Conservation (phyloP, 2,113 vertebrate species). For the Stomatorhinus ivindoensis region DNA sequence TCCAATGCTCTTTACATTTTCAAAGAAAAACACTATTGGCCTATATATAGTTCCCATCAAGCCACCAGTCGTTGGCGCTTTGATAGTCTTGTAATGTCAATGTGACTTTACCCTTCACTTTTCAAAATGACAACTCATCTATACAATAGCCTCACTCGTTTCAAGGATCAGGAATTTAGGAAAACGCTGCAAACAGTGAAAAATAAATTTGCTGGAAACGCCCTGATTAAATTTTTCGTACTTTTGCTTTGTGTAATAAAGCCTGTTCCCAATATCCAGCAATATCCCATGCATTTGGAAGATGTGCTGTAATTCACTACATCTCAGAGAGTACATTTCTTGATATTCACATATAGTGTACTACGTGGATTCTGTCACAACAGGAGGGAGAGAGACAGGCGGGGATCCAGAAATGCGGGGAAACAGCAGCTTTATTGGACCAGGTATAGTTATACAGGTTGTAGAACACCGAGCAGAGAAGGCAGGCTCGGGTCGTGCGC, state of each 20-base stretch:
- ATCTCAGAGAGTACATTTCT: background rate
- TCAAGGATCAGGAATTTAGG: background rate
- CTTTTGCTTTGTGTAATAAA: background rate
- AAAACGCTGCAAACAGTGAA: background rate
- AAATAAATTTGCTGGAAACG: background rate
- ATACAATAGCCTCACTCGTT: background rate
- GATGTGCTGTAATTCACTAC: background rate
- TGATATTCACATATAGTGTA: background rate
- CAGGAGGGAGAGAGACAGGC: no score
- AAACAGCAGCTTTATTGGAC: no score
- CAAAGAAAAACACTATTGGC: background rate
- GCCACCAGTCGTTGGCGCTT: background rate
- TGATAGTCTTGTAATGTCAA: background rate
- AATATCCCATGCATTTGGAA: background rate
- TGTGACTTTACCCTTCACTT: background rate
- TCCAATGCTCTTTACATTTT: background rate
- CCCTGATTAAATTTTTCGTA: background rate
- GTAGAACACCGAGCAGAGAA: no score
- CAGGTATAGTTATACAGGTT: no score
- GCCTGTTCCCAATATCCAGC: background rate
- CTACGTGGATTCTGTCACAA: no score
- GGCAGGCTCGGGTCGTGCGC: no score
- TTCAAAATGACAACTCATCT: background rate
- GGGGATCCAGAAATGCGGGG: no score
- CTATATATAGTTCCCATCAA: background rate